Conservation (phyloP, 2,113 vertebrate species). For the western clawed frog (Xenopus tropicalis) region DNA sequence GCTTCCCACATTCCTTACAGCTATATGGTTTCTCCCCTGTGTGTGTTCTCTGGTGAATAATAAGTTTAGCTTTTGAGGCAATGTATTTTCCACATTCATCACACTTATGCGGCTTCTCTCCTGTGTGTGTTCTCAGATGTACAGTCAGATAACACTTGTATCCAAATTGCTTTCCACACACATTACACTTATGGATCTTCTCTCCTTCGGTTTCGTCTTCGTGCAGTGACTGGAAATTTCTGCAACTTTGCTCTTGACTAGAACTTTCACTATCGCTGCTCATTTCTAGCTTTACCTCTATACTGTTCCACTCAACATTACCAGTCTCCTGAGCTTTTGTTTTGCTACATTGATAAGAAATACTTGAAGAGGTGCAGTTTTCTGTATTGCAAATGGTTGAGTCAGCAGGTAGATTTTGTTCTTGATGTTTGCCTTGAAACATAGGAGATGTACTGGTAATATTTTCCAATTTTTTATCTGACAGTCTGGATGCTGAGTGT, state of each 20-base stretch:
- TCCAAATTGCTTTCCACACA: conserved; percentile 53
- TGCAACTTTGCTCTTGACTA: too few relatives aligned
- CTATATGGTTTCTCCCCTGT: conserved; percentile 43
- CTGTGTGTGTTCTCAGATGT: conserved; percentile 36
- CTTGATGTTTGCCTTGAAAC: too few relatives aligned
- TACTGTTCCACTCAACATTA: neutral
- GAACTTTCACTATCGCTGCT: too few relatives aligned
- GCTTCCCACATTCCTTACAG: conserved; percentile 48
- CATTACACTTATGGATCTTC: conserved; percentile 50
- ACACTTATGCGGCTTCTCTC: conserved; percentile 50
- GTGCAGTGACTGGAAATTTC: conserved; percentile 6
- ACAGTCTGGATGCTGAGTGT: too few relatives aligned
- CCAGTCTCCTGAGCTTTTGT: too few relatives aligned
- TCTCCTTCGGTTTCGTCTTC: conserved; percentile 46
- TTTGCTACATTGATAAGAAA: too few relatives aligned
- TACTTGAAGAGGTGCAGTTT: too few relatives aligned
- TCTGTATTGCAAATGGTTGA: too few relatives aligned
- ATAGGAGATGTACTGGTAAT: too few relatives aligned
- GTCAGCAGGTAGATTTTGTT: too few relatives aligned
- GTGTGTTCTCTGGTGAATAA: conserved; percentile 53
- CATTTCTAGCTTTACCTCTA: neutral
- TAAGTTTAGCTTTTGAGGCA: conserved; percentile 46
- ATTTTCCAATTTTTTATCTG: too few relatives aligned
- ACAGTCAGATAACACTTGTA: conserved; percentile 21
- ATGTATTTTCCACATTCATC: conserved; percentile 53